Base-by-base conservation (phyloP, 1,140 invertebrate genomes). In the Apis laboriosa region DNA sequence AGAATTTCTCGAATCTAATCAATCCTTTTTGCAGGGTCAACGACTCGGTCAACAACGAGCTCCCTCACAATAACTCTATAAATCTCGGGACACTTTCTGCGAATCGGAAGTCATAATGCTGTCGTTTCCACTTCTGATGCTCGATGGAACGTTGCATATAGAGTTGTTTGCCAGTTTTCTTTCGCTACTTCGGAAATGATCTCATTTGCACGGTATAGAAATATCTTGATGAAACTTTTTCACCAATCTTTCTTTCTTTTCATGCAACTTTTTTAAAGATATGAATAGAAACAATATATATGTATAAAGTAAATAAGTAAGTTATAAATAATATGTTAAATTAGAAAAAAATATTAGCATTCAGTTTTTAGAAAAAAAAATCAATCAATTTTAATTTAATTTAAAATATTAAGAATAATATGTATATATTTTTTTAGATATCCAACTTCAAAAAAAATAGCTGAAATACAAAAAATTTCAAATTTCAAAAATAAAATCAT, bases 71-170 rank as follows among this genome's bases (percentile, higher is more conserved):
- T 82, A 77, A 77, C 55, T 68, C 74, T 82, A 77, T 61, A 75
- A 82, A 77, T 82, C 80, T 34, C 78, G 28, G 21, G 60, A 43
- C 63, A 55, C 9, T 68, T 82, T 77, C 80, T 56, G 56, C 55
- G 80, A 82, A 82, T 77, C 80, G 80, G 74, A 77, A 82, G 55
- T 82, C 55, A 34, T 70, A 77, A 77, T 53, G 63, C 49, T 80
- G 58, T 73, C 77, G 68, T 15, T 78, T 60, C 55, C 19, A 71
- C 60, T 60, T 55, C n/a, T 63, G 58, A 68, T 34, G 19, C 28
- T n/a, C 4, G 11, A 51, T 49, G 67, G 19, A 53, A 53, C 61
- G 51, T 43, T 12, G 34, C 51, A n/a, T 51, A n/a, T 21, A 17
- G 3, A 12, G 11, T 0, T 66, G 53, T 49, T 49, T 17, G 64